Percentiles rank a stretch among this genome's conserved stretches.
These are phyloP conservation scores for Agrypnus murinus DNA, from an alignment of 2,888 invertebrate genomes.

Conservation along the genomic window DNA sequence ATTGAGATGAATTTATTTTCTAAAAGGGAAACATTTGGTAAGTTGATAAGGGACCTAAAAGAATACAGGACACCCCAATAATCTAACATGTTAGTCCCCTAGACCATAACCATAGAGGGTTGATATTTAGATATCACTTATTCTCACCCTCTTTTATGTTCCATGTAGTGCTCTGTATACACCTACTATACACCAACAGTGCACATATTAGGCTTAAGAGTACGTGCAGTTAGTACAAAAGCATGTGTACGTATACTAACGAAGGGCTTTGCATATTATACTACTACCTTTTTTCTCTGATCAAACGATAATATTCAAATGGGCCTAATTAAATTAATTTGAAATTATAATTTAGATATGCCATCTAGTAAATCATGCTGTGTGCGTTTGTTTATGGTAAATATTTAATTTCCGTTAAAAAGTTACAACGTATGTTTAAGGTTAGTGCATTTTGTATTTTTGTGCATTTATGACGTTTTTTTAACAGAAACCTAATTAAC, in stretches of 20 bases:
- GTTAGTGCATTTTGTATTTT: too few relatives aligned
- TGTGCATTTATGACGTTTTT: too few relatives aligned
- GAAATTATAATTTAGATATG: slow-evolving; percentile 10
- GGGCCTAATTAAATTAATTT: slow-evolving; percentile 16
- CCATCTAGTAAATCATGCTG: not conserved
- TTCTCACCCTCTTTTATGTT: slow-evolving; percentile 26
- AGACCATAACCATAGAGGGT: slow-evolving; percentile 36
- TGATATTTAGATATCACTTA: slow-evolving; percentile 44
- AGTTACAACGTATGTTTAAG: too few relatives aligned
- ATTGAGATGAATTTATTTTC: slow-evolving; percentile 5
- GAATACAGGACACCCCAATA: slow-evolving; percentile 34
- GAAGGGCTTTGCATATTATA: too few relatives aligned
- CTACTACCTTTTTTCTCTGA: not conserved
- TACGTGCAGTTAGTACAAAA: too few relatives aligned
- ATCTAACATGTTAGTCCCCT: slow-evolving; percentile 26
- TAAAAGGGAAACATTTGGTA: slow-evolving; percentile 24
- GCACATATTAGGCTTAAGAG: too few relatives aligned
- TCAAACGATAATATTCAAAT: slow-evolving; percentile 25
- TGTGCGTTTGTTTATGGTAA: slow-evolving; percentile 1
- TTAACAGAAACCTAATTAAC: too few relatives aligned
- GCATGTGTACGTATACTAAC: too few relatives aligned
- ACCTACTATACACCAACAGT: slow-evolving; percentile 17
- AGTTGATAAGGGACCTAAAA: slow-evolving; percentile 27
- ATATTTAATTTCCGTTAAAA: too few relatives aligned
- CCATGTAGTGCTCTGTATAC: not conserved